Percentiles rank a stretch among this genome's conserved stretches.
phyloP scores from a whole-genome alignment of 2,797 vertebrate genomes.

The Lagodon rhomboides region DNA sequence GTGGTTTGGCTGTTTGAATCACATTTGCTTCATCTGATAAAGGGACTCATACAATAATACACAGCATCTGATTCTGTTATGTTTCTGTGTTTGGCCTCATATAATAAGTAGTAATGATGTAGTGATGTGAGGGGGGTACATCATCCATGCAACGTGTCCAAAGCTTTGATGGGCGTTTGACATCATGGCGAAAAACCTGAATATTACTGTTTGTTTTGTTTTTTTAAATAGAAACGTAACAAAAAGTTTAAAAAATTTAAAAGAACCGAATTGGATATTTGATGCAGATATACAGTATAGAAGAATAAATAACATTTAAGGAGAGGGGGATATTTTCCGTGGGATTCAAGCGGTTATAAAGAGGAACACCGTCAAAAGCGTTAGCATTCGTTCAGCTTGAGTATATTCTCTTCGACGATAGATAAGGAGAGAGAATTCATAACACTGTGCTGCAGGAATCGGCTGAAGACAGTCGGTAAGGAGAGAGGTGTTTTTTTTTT shows the following conservation, averaged over 20 bases:
- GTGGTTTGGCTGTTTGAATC: constrained; percentile 60
- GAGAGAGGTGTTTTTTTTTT: constrained; percentile 58
- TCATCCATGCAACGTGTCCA: constrained; percentile 28
- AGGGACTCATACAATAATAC: constrained; percentile 48
- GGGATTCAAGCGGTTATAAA: constrained; percentile 68
- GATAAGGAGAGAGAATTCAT: constrained; percentile 46
- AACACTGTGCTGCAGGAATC: constrained; percentile 72
- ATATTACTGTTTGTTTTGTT: constrained; percentile 49
- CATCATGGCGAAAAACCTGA: constrained; percentile 76
- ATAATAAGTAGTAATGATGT: constrained; percentile 37
- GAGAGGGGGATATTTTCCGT: constrained; percentile 51
- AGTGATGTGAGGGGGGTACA: too few relatives aligned
- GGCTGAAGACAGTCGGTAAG: constrained; percentile 49
- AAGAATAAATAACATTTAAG: constrained; percentile 74
- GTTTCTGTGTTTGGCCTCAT: constrained; percentile 68
- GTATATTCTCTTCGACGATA: constrained; percentile 59
- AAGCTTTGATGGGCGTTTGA: constrained; percentile 61
- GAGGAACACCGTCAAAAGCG: constrained; percentile 68
- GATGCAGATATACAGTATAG: constrained; percentile 73
- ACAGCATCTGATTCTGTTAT: constrained; percentile 41
- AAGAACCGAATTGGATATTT: constrained; percentile 66
- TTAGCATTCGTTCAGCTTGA: constrained; percentile 66
- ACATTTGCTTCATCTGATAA: constrained; percentile 58
- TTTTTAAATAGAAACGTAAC: constrained; percentile 69
- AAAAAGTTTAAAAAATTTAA: constrained; percentile 67